Conservation (phyloP, 1,140 invertebrate genomes). For the Apis mellifera region DNA sequence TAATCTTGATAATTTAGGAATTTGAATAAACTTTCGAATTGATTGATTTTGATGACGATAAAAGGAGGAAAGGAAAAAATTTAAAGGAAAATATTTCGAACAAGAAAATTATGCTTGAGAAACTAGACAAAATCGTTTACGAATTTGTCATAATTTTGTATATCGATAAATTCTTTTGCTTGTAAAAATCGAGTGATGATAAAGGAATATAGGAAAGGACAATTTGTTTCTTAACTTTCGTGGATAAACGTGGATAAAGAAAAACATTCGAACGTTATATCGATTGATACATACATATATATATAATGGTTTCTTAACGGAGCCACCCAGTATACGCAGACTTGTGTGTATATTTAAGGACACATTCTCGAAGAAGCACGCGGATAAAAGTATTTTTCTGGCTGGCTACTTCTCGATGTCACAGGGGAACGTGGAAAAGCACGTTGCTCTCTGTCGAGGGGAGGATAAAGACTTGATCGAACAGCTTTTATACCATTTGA, state of each 20-base stretch:
- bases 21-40: too few species aligned
- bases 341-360: slow-evolving; percentile 14
- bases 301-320: not conserved
- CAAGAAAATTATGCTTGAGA: too few species aligned
- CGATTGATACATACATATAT: too few species aligned
- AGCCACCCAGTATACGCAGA: not conserved
- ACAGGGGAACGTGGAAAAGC: slow-evolving; percentile 33
- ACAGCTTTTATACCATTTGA: slow-evolving; percentile 43
- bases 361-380: slow-evolving; percentile 6
- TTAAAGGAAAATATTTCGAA: too few species aligned
- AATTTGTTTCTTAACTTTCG: too few species aligned
- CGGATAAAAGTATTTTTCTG: slow-evolving; percentile 42
- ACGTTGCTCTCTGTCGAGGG: not conserved
- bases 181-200: too few species aligned
- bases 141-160: not conserved
- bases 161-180: too few species aligned
- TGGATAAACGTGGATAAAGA: too few species aligned
- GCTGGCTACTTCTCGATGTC: slow-evolving; percentile 40
- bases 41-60: too few species aligned
- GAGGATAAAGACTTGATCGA: slow-evolving; percentile 44
- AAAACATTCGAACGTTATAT: not conserved
- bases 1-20: too few species aligned
- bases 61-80: too few species aligned
- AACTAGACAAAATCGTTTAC: not conserved
- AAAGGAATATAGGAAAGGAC: too few species aligned